A percentile compares a stretch with the other conserved stretches of the same genome.
These are phyloP conservation scores for Mallateleia sp. DNA, from an alignment of 2,888 invertebrate genomes.

Conservation along the genomic window DNA sequence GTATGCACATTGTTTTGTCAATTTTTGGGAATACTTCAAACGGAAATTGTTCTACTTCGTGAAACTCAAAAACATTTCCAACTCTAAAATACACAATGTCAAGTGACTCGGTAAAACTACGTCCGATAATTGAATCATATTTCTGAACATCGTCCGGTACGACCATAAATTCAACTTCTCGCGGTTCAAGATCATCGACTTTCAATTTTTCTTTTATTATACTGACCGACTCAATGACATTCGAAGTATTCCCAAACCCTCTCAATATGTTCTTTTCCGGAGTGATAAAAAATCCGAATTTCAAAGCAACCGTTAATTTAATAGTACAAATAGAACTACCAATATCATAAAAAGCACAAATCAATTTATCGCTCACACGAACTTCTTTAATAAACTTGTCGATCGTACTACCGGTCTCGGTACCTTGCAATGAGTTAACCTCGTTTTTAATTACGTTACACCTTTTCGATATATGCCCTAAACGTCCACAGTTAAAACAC, in stretches of 20 bases:
- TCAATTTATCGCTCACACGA: neutral
- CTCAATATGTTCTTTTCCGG: neutral
- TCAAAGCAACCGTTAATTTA: neutral
- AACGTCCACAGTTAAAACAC: neutral
- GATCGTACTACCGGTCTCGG: neutral
- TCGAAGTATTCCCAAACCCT: conserved; percentile 36
- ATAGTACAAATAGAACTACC: neutral
- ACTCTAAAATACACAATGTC: conserved; percentile 7
- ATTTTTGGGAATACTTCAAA: conserved; percentile 16
- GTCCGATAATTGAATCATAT: conserved; percentile 20
- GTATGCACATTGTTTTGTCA: neutral
- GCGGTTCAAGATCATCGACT: conserved; percentile 27
- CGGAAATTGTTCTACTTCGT: neutral
- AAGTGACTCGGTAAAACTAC: conserved; percentile 15
- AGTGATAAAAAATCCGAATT: neutral
- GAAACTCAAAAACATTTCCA: neutral
- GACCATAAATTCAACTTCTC: neutral
- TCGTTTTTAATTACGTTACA: neutral
- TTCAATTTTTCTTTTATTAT: neutral
- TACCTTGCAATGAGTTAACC: neutral
- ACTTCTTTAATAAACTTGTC: neutral
- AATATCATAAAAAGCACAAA: neutral
- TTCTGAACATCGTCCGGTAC: conserved; percentile 21
- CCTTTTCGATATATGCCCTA: neutral
- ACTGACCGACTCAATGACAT: conserved; percentile 36